These are phyloP conservation scores for Epinephelus malabaricus DNA, from an alignment of 2,797 vertebrate genomes.

Conservation along the genomic window DNA sequence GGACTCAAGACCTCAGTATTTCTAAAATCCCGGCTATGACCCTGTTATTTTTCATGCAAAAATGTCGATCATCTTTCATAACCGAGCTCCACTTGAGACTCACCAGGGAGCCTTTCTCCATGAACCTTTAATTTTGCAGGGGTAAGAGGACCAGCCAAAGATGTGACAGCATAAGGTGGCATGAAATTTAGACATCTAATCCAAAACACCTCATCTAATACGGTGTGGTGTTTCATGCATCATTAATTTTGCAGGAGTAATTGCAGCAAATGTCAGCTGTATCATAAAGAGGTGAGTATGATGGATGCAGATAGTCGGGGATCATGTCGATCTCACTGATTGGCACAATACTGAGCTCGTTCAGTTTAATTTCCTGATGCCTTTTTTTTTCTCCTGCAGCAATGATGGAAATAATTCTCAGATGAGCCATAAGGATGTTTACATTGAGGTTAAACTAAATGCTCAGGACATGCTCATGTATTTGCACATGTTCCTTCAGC, in stretches of 20 bases:
- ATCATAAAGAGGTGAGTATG: neutral
- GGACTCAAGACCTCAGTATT: neutral
- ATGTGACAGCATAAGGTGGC: conserved; percentile 10
- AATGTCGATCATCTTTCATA: neutral
- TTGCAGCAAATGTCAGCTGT: conserved; percentile 15
- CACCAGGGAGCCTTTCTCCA: neutral
- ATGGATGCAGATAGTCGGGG: conserved; percentile 38
- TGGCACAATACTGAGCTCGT: conserved; percentile 30
- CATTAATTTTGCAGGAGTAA: conserved; percentile 31
- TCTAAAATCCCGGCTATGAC: conserved; percentile 1
- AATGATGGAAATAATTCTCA: conserved; percentile 23
- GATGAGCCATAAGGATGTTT: conserved; percentile 5
- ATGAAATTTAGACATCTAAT: conserved; percentile 18
- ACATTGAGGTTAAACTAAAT: conserved; percentile 10
- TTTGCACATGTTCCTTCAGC: conserved; percentile 9
- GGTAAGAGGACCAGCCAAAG: conserved; percentile 5
- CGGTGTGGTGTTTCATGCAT: conserved; percentile 9
- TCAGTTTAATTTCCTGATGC: conserved; percentile 25
- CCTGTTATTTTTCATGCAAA: neutral
- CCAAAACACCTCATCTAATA: conserved; percentile 23
- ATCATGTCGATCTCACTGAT: conserved; percentile 19
- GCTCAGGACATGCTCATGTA: neutral
- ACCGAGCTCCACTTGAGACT: neutral
- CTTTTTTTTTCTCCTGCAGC: neutral
- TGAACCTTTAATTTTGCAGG: conserved; percentile 1